These are phyloP conservation scores for Zapornia atra DNA, from an alignment of 2,113 vertebrate genomes.

Conservation along the genomic window DNA sequence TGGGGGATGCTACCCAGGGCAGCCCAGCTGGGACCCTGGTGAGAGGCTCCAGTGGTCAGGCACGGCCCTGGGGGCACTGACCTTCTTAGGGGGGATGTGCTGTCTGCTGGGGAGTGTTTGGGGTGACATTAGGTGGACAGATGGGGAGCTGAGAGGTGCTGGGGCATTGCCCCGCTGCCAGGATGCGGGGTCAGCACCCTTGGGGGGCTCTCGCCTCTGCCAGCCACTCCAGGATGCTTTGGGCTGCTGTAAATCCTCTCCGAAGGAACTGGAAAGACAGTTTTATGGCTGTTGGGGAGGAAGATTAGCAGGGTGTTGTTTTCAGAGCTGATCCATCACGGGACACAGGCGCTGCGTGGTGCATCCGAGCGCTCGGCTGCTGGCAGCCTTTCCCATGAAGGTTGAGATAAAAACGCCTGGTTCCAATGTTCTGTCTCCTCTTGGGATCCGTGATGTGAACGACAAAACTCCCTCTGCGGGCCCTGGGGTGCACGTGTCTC, in stretches of 20 bases:
- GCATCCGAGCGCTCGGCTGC: background rate
- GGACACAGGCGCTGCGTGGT: background rate
- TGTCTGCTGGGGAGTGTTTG: fast-evolving
- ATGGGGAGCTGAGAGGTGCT: background rate
- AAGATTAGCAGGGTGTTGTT: constrained; percentile 32
- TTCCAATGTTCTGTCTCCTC: background rate
- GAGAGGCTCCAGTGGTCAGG: background rate
- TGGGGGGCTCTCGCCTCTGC: fast-evolving
- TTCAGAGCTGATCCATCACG: constrained; percentile 20
- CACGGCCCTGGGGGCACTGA: background rate
- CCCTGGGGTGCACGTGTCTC: fast-evolving
- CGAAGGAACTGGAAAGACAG: constrained; percentile 12
- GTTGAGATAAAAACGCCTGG: background rate
- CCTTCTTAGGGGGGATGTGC: background rate
- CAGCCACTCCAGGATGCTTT: background rate
- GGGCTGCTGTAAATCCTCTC: constrained; percentile 34
- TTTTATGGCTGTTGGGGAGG: constrained; percentile 41
- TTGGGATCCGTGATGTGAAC: background rate
- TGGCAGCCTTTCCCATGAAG: background rate
- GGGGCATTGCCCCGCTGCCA: background rate
- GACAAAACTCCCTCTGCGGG: fast-evolving
- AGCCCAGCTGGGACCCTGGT: fast-evolving
- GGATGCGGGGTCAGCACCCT: fast-evolving
- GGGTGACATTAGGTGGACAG: no score
- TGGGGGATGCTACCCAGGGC: fast-evolving